Conservation (phyloP, 2,888 invertebrate genomes). For the Willowsia nigromaculata region DNA sequence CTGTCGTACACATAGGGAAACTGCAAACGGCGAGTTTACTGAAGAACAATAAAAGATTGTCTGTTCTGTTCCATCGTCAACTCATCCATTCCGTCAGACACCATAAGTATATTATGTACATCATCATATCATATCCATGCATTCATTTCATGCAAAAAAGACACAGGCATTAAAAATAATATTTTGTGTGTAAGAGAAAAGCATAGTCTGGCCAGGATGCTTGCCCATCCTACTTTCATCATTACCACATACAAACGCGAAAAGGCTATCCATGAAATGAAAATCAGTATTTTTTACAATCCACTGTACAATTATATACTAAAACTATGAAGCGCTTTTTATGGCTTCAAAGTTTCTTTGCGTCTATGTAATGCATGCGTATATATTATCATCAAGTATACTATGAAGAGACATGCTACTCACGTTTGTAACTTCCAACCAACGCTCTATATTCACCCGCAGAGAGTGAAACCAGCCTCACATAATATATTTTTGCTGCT, state of each 20-base stretch:
- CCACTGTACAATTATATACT: not conserved
- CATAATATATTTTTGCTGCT: not conserved
- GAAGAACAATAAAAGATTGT: slow-evolving; percentile 17
- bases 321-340: slow-evolving; percentile 2
- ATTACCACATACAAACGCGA: not conserved
- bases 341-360: not conserved
- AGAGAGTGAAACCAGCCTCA: not conserved
- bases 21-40: not conserved
- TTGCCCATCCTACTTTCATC: slow-evolving; percentile 47
- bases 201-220: slow-evolving; percentile 33
- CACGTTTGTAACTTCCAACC: not conserved
- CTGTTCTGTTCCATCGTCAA: slow-evolving; percentile 2
- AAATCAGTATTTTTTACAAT: not conserved
- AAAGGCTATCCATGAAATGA: not conserved
- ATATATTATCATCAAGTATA: not conserved
- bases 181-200: too few species aligned
- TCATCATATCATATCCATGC: not conserved
- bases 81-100: not conserved
- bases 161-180: not conserved
- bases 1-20: not conserved
- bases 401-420: not conserved
- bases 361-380: not conserved
- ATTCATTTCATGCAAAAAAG: not conserved
- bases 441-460: not conserved
- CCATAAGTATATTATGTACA: not conserved